Conservation (phyloP, 2,888 invertebrate species). For the Noctua fimbriata region DNA sequence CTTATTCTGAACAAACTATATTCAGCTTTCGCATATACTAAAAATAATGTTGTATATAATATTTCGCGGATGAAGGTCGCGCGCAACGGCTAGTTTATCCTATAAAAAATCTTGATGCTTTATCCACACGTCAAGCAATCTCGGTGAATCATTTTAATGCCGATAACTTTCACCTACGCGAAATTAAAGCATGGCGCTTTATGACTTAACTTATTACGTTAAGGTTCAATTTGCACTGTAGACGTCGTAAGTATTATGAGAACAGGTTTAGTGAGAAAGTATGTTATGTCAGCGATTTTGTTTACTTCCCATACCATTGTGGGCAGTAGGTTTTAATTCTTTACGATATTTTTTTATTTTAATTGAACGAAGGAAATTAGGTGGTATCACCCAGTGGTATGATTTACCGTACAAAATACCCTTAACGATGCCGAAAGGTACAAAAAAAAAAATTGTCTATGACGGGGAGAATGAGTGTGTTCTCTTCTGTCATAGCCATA, state of each 20-base stretch:
- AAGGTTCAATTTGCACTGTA: slow-evolving; percentile 48
- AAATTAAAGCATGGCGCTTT: slow-evolving; percentile 15
- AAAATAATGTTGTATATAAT: too few relatives aligned
- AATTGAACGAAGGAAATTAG: background rate
- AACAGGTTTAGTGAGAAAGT: slow-evolving; percentile 61
- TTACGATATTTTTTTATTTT: background rate
- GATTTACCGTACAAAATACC: too few relatives aligned
- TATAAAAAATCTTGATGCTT: background rate
- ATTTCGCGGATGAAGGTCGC: too few relatives aligned
- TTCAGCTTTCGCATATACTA: too few relatives aligned
- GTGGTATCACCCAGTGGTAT: too few relatives aligned
- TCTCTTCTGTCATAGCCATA: too few relatives aligned
- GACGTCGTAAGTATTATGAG: slow-evolving; percentile 2
- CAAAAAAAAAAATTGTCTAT: too few relatives aligned
- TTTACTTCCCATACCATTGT: slow-evolving; percentile 39
- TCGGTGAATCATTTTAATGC: slow-evolving; percentile 30
- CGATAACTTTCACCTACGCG: slow-evolving; percentile 61
- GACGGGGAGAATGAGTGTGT: too few relatives aligned
- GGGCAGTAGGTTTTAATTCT: slow-evolving; percentile 7
- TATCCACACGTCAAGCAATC: slow-evolving; percentile 14
- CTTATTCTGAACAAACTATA: too few relatives aligned
- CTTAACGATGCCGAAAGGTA: too few relatives aligned
- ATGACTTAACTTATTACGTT: slow-evolving; percentile 6
- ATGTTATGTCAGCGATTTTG: slow-evolving; percentile 39
- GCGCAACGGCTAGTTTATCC: background rate